Conservation (phyloP, 1,140 invertebrate genomes). For the Popillia japonica region DNA sequence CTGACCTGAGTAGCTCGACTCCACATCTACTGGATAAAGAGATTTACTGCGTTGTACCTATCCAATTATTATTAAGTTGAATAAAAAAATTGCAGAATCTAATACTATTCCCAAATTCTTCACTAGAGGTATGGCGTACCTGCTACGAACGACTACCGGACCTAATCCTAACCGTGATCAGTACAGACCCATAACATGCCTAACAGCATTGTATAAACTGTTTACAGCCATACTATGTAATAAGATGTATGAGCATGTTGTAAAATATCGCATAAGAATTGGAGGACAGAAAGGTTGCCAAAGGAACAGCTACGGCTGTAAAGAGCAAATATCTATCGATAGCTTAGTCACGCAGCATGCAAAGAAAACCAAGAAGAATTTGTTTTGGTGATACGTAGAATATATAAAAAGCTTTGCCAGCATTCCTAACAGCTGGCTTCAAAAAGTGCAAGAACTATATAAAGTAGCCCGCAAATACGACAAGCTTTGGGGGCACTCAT, state of each 20-base stretch:
- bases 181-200: constrained; percentile 42
- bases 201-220: constrained; percentile 37
- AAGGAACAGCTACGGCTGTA: constrained; percentile 44
- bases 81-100: neutral
- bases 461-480: constrained; percentile 38
- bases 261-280: constrained; percentile 43
- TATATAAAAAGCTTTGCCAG: constrained; percentile 47
- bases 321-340: constrained; percentile 47
- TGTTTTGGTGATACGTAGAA: constrained; percentile 45
- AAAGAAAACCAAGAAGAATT: constrained; percentile 40
- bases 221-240: constrained; percentile 26
- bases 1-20: too few species aligned
- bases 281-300: constrained; percentile 50
- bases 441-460: constrained; percentile 45
- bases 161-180: too few species aligned
- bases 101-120: neutral
- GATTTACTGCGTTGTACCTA: too few species aligned
- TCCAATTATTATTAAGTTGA: neutral
- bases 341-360: constrained; percentile 43
- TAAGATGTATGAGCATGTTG: constrained; percentile 39
- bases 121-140: neutral
- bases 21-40: too few species aligned
- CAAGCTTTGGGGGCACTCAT: constrained; percentile 2
- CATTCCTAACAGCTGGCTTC: constrained; percentile 45
- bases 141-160: neutral